These are phyloP conservation scores for Chelon auratus DNA, from an alignment of 2,797 vertebrate genomes.

Conservation along the genomic window DNA sequence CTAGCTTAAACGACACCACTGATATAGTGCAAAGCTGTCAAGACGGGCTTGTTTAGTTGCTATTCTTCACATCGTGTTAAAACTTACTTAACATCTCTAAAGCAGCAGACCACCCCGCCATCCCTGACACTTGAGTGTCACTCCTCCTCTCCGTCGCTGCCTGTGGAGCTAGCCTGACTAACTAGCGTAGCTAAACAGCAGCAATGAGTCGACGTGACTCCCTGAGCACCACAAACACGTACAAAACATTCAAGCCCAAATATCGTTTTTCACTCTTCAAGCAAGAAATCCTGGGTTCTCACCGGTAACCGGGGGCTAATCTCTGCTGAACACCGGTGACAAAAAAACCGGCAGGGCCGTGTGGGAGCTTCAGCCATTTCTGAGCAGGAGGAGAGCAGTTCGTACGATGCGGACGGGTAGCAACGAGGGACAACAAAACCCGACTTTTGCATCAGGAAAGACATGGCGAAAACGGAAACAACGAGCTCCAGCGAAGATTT, in stretches of 20 bases:
- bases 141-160: conserved; percentile 17
- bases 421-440: conserved; percentile 63
- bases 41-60: not conserved
- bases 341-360: conserved; percentile 92
- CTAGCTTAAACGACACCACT: conserved; percentile 5
- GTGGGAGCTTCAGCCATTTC: conserved; percentile 94
- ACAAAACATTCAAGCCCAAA: not conserved
- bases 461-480: conserved; percentile 25
- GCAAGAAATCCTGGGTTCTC: conserved; percentile 58
- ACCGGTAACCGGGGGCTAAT: conserved; percentile 93
- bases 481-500: not conserved
- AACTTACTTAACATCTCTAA: not conserved
- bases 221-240: conserved; percentile 8
- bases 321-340: conserved; percentile 93
- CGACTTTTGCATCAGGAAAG: conserved; percentile 20
- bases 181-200: conserved; percentile 44
- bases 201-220: conserved; percentile 37
- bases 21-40: not conserved
- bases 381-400: conserved; percentile 26
- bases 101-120: not conserved
- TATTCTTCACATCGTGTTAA: not conserved
- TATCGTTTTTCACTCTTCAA: too few species aligned
- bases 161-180: conserved; percentile 45
- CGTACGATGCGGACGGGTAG: conserved; percentile 56
- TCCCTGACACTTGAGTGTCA: conserved; percentile 20